Conservation (phyloP, 2,113 vertebrate species). For the Trachemys scripta region DNA sequence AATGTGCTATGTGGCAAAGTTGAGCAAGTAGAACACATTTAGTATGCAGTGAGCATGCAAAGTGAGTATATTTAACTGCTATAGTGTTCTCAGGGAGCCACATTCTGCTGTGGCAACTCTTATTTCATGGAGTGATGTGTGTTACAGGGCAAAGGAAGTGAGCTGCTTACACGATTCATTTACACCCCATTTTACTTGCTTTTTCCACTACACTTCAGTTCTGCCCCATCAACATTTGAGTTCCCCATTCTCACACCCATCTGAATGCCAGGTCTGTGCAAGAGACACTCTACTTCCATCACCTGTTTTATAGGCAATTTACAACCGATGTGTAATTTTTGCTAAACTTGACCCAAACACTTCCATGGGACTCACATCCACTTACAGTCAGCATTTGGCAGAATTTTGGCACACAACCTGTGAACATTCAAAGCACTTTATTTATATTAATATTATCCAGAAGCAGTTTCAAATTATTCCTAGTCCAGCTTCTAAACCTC, state of each 20-base stretch:
- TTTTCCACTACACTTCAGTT: neutral
- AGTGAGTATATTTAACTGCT: neutral
- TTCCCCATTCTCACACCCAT: neutral
- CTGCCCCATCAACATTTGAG: neutral
- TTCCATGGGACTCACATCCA: neutral
- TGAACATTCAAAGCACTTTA: neutral
- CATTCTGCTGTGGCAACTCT: neutral
- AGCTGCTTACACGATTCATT: neutral
- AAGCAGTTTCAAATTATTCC: neutral
- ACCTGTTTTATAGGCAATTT: neutral
- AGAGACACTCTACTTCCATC: neutral
- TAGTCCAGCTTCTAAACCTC: slow-evolving; percentile 34
- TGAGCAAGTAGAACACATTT: neutral
- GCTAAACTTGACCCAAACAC: neutral
- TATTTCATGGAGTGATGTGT: neutral
- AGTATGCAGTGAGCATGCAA: neutral
- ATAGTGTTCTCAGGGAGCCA: neutral
- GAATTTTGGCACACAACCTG: neutral
- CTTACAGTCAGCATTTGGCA: neutral
- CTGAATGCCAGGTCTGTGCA: neutral
- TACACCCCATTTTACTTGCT: neutral
- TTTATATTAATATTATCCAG: neutral
- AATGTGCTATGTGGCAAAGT: fast-evolving
- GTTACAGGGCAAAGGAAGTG: neutral
- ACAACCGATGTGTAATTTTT: neutral